A percentile compares a stretch with the other conserved stretches of the same genome.
These are phyloP conservation scores for Aphrophora alni DNA, from an alignment of 2,888 invertebrate genomes.

Conservation along the genomic window DNA sequence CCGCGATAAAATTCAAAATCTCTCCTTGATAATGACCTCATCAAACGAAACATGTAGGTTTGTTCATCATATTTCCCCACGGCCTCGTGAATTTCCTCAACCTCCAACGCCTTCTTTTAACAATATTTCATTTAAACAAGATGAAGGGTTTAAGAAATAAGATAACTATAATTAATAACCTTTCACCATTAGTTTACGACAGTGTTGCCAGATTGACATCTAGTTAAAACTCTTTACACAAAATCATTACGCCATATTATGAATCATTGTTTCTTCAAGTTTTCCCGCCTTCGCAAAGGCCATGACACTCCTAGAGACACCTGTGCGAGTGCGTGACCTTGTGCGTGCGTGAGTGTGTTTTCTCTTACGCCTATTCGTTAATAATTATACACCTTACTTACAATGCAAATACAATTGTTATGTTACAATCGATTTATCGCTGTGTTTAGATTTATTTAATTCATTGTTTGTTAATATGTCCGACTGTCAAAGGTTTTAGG, in stretches of 20 bases:
- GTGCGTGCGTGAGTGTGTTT: not conserved
- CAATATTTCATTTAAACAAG: not conserved
- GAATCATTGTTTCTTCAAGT: constrained; percentile 2
- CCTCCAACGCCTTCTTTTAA: not conserved
- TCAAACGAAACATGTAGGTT: no score
- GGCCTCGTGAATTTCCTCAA: not conserved
- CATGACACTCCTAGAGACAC: not conserved
- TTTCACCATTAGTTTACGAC: not conserved
- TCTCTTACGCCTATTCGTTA: not conserved
- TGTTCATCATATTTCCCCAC: not conserved
- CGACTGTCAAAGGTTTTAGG: no score
- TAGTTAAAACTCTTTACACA: no score
- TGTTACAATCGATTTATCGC: no score
- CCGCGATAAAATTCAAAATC: no score
- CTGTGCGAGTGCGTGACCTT: not conserved
- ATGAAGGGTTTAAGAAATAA: not conserved
- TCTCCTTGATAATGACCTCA: no score
- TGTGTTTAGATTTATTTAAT: no score
- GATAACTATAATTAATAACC: not conserved
- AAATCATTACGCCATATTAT: not conserved
- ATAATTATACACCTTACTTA: not conserved
- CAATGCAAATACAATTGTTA: constrained; percentile 2
- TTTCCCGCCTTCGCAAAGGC: not conserved
- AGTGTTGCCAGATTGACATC: not conserved
- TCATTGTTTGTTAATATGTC: no score